phyloP scores from a whole-genome alignment of 2,888 invertebrate genomes.

The Rhogogaster chlorosoma region DNA sequence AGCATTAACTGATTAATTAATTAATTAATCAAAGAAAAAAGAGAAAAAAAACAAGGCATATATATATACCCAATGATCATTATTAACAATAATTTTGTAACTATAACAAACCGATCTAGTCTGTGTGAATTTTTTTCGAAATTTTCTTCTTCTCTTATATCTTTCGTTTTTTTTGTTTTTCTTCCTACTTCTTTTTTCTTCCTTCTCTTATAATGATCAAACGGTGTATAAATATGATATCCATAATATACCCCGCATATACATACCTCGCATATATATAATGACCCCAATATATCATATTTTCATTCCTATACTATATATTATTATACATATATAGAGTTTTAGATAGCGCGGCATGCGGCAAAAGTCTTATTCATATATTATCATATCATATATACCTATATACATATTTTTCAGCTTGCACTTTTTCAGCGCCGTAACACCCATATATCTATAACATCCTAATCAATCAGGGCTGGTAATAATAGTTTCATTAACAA shows the following conservation, averaged over 20 bases:
- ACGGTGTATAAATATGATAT: background rate
- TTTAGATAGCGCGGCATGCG: slow-evolving; percentile 49
- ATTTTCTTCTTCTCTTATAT: background rate
- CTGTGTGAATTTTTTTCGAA: background rate
- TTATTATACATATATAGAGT: slow-evolving; percentile 4
- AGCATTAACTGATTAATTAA: background rate
- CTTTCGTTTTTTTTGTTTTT: background rate
- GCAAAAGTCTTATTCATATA: slow-evolving; percentile 26
- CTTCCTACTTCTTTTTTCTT: background rate
- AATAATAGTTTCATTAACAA: slow-evolving; percentile 1
- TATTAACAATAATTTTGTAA: background rate
- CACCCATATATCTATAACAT: slow-evolving; percentile 1
- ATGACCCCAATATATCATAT: background rate
- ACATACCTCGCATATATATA: background rate
- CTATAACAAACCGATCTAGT: background rate
- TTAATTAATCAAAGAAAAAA: too few species aligned
- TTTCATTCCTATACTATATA: background rate
- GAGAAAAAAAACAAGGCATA: background rate
- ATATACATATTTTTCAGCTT: slow-evolving; percentile 13
- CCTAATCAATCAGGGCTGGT: background rate
- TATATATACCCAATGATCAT: background rate
- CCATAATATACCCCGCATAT: background rate
- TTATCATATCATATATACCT: background rate
- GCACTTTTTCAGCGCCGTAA: slow-evolving; percentile 31
- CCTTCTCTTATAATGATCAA: background rate